These are phyloP conservation scores for Ichneumon xanthorius DNA, from an alignment of 2,888 invertebrate species.

Conservation along the genomic window DNA sequence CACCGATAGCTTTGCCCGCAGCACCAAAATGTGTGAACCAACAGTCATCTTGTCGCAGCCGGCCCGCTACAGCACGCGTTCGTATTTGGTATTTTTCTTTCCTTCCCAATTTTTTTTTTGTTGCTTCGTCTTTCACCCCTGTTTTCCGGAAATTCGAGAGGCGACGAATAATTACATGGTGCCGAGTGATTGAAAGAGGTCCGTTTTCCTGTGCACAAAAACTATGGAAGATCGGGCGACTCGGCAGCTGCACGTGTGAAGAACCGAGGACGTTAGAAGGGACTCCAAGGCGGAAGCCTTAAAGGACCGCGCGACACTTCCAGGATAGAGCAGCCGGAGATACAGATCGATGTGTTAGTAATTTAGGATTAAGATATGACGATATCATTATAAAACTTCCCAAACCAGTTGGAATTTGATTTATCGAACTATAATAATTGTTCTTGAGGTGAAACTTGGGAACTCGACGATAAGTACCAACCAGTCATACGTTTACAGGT, in stretches of 20 bases:
- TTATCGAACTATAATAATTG: slow-evolving; percentile 22
- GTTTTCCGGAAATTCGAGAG: slow-evolving; percentile 5
- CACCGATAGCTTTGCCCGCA: slow-evolving; percentile 33
- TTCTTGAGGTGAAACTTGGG: slow-evolving; percentile 32
- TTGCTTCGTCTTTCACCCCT: neutral
- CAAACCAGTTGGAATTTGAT: neutral
- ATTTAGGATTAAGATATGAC: slow-evolving; percentile 4
- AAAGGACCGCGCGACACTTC: slow-evolving; percentile 1
- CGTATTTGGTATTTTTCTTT: slow-evolving; percentile 45
- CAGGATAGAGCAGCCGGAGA: slow-evolving; percentile 13
- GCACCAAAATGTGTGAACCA: slow-evolving; percentile 34
- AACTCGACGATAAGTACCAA: slow-evolving; percentile 6
- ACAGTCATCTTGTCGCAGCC: slow-evolving; percentile 29
- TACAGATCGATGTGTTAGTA: slow-evolving; percentile 31
- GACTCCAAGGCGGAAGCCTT: slow-evolving; percentile 55
- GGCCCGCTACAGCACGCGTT: slow-evolving; percentile 47
- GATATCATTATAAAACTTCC: slow-evolving; percentile 7
- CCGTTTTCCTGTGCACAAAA: slow-evolving; percentile 58
- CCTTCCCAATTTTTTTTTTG: neutral
- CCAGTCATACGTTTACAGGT: slow-evolving; percentile 16
- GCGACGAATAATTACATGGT: slow-evolving; percentile 64
- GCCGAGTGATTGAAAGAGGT: slow-evolving; percentile 68
- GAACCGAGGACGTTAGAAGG: slow-evolving; percentile 46
- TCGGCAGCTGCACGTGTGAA: slow-evolving; percentile 55
- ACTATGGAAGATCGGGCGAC: slow-evolving; percentile 28